These are phyloP conservation scores for Cliona cf. orientalis DNA, from an alignment of 37 sponge, comb jelly and placozoan genomes.

Conservation along the genomic window DNA sequence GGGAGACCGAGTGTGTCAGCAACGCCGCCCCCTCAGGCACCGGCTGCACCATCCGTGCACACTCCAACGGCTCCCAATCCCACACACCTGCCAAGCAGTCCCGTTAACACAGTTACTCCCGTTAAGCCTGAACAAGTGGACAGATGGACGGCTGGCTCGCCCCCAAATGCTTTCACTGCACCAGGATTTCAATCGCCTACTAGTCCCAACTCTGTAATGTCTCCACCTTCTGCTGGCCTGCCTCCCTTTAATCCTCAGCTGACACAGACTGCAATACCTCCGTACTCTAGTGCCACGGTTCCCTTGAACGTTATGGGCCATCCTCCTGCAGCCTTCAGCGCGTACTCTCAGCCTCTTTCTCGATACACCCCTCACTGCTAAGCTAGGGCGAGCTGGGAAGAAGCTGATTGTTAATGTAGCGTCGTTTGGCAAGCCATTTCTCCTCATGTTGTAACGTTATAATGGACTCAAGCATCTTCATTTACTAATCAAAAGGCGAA, in stretches of 20 bases:
- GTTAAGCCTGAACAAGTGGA: constrained; percentile 45
- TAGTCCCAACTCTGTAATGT: constrained; percentile 18
- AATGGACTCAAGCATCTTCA: too few species aligned
- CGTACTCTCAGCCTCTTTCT: constrained; percentile 30
- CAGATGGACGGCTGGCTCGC: constrained; percentile 34
- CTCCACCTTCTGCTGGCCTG: constrained; percentile 20
- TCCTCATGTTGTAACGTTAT: too few species aligned
- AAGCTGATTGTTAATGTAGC: too few species aligned
- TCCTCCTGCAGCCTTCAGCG: not conserved
- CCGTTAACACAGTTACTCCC: not conserved
- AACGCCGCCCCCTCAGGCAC: constrained; percentile 5
- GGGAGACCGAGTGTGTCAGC: not conserved
- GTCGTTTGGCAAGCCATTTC: too few species aligned
- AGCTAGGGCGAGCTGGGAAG: too few species aligned
- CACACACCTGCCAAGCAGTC: constrained; percentile 6
- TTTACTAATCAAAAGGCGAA: too few species aligned
- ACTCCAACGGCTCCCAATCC: not conserved
- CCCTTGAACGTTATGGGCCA: constrained; percentile 60
- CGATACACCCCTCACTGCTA: constrained; percentile 60
- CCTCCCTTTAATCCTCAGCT: constrained; percentile 25
- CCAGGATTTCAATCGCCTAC: constrained; percentile 56
- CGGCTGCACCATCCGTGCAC: not conserved
- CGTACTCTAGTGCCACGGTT: constrained; percentile 39
- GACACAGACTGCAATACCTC: constrained; percentile 2
- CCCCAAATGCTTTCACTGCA: constrained; percentile 22